These are phyloP conservation scores for Amorpha juglandis DNA, from an alignment of 2,888 invertebrate genomes.

Conservation along the genomic window DNA sequence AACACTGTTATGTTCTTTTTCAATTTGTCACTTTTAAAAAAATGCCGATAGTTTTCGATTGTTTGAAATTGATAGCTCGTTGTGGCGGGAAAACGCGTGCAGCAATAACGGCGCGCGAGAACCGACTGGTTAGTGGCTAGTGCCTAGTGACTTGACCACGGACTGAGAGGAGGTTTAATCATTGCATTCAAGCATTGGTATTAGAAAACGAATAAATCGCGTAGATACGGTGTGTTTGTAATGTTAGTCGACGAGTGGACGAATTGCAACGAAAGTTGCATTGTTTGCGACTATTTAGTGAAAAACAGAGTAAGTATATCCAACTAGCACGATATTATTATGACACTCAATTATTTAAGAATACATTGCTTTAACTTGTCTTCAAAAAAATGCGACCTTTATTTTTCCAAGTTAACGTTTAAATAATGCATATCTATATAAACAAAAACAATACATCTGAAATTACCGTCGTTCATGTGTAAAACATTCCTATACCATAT, in stretches of 20 bases:
- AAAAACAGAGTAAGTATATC: too few relatives aligned
- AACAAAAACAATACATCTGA: too few relatives aligned
- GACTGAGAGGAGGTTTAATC: constrained; percentile 50
- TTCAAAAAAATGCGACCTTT: too few relatives aligned
- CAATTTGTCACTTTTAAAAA: constrained; percentile 42
- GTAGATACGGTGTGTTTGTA: constrained; percentile 66
- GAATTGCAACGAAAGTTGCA: constrained; percentile 42
- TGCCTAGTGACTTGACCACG: constrained; percentile 40
- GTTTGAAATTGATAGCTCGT: constrained; percentile 44
- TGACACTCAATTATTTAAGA: too few relatives aligned
- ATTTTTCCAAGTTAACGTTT: too few relatives aligned
- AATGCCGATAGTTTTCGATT: constrained; percentile 44
- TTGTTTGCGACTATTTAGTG: constrained; percentile 21
- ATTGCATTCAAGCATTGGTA: constrained; percentile 62
- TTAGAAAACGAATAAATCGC: constrained; percentile 79
- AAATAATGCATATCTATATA: too few relatives aligned
- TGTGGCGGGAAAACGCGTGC: constrained; percentile 53
- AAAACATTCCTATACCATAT: too few relatives aligned
- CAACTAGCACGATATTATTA: too few relatives aligned
- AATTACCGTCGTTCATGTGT: too few relatives aligned
- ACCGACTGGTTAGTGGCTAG: constrained; percentile 52
- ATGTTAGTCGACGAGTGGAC: constrained; percentile 37
- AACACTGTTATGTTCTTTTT: constrained; percentile 42
- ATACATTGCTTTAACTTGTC: too few relatives aligned
- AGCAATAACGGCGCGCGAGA: constrained; percentile 52